Evolutionary conservation across 2,888 invertebrate species (phyloP), one percentile per base, ranked within the genome.

Genomic region (Cybosia mesomella): DNA sequence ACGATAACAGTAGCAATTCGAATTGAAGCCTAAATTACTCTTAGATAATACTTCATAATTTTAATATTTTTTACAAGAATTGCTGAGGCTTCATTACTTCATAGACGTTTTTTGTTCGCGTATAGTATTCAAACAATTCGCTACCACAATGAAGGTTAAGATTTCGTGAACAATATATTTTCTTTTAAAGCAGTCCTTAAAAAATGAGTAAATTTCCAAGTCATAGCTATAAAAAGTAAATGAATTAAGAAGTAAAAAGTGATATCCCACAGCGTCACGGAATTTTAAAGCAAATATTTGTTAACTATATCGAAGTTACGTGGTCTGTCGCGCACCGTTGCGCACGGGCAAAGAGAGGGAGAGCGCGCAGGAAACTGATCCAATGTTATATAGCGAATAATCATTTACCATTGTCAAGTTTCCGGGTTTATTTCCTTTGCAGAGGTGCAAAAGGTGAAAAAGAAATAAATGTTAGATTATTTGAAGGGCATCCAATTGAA

Each of bases 281-380:
- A 77, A 72, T 77, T 82, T 79, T 83, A 85, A 82, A 86, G 85
- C 88, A 86, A 91, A 92, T 89, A 90, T 92, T 92, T 85, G 88
- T 87, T 87, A 82, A 84, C 87, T 88, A 89, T 74, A 89, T 87
- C 78, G 85, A 85, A 80, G 83, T 78, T 83, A 88, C 88, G 88
- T 87, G 89, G 76, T 71, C 79, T 79, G 89, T 85, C 82, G 67
- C 86, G 90, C 84, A 71, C 76, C 81, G 83, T 73, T 82, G 87
- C 73, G 71, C 85, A 71, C 68, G 32, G 24, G 54, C 63, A 60
- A 36, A 62, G 49, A 32, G 15, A 54, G 59, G 58, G 67, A 72
- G 81, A 73, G 70, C 65, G 81, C 83, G 79, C 87, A 86, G 89
- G 88, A 89, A 87, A 84, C 82, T 63, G 65, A 83, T 77, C 83